Evolutionary conservation across 2,113 vertebrate species (phyloP).

Genomic region (Cisticola juncidis): DNA sequence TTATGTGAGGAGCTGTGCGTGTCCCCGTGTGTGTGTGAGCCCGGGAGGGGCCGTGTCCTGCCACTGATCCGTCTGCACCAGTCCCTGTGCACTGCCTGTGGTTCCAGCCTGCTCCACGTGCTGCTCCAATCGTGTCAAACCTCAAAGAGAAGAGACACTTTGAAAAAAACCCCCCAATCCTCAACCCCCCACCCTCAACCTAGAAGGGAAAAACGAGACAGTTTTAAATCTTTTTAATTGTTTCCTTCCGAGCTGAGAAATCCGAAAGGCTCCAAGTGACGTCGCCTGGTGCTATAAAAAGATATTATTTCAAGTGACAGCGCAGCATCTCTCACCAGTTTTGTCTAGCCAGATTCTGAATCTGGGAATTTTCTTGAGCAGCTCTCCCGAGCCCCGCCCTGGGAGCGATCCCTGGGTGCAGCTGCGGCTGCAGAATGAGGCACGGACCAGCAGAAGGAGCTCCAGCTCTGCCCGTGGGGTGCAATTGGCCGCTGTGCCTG

Average conservation of each 20-base stretch:
- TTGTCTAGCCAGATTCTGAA: not conserved
- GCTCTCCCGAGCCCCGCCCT: not conserved
- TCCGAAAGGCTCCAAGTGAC: not conserved
- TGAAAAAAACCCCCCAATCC: not conserved
- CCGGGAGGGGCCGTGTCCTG: not conserved
- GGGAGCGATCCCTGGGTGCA: not conserved
- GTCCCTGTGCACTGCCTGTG: not conserved
- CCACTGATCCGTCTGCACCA: not conserved
- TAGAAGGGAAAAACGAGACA: not conserved
- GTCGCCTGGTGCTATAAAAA: slow-evolving; percentile 30
- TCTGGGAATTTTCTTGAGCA: slow-evolving; percentile 5
- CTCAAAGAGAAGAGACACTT: not conserved
- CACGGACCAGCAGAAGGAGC: slow-evolving; percentile 66
- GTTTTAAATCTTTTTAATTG: not conserved
- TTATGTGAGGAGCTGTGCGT: not conserved
- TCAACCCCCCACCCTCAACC: no score
- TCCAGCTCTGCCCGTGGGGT: slow-evolving; percentile 28
- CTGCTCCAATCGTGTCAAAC: not conserved
- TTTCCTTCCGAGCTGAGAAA: slow-evolving; percentile 12
- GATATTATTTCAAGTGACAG: not conserved
- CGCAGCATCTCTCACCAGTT: slow-evolving; percentile 10
- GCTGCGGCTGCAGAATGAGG: slow-evolving; percentile 44
- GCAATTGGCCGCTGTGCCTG: not conserved
- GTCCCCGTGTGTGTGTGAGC: not conserved
- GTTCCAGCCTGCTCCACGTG: not conserved